Base-by-base conservation (phyloP, 2,888 invertebrate genomes). In the Nebria brevicollis region DNA sequence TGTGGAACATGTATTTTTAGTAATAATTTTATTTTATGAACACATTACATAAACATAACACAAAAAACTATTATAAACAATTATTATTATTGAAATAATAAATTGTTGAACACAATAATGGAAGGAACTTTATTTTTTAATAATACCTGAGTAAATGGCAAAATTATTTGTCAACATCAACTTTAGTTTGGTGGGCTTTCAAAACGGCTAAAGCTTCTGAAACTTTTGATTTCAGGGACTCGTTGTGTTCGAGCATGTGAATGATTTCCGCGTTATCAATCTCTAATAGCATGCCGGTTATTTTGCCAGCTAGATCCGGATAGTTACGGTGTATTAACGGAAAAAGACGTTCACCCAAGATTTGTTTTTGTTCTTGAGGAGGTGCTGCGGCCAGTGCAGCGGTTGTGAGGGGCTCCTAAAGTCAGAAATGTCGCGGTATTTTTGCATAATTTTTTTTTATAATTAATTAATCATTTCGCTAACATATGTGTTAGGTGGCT, bases 241-340 rank as follows among this genome's bases (percentile, higher is more conserved):
- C 98, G 86, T 94, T 94, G 89, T 98, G 96, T 89, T 98, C 98
- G 87, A 99, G 92, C 97, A 99, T 98, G 90, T 98, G 97, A 85
- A 99, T 92, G 85, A 99, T 91, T 89, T 99, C 99, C 8, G 97
- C 95, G 90, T 98, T 98, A 90, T 99, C 99, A 88, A 99, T 99
- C 90, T 99, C 99, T 86, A 99, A 91, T 89, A 99, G 92, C 98
- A 98, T 98, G 86, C 99, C 99, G 83, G 99, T 99, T 85, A 99
- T 98, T 90, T 99, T 99, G 77, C 98, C 98, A 85, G 98, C 98
- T 86, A 97, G 92, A 82, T 95, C 94, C 43, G 97, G 95, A 90
- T 98, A 96, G 95, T 98, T 97, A 86, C 95, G 93, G 89, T 96
- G 95, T 89, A 99, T 98, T 84, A 98, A 93, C 34, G 98, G 98